Conservation (phyloP, 2,113 vertebrate species). For the Ciconia stormi region DNA sequence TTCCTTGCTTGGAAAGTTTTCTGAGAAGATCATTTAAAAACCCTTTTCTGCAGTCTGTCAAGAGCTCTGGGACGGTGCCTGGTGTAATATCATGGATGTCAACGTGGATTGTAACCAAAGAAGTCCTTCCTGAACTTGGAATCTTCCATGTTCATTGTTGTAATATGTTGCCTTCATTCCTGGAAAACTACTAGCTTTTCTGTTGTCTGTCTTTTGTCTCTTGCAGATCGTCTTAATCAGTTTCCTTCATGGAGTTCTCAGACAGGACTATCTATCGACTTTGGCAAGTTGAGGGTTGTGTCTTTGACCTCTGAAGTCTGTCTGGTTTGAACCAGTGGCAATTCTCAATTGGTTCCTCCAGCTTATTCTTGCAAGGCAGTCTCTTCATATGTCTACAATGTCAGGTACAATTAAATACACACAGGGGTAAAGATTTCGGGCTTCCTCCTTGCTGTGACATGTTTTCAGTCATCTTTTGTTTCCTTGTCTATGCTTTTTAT, state of each 20-base stretch:
- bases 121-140: neutral
- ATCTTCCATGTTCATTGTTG: neutral
- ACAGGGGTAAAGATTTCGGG: neutral
- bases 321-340: neutral
- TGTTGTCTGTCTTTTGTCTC: neutral
- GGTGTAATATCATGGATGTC: neutral
- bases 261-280: neutral
- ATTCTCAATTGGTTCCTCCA: neutral
- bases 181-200: neutral
- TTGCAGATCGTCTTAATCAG: neutral
- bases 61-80: neutral
- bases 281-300: neutral
- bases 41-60: neutral
- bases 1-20: neutral
- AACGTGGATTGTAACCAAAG: neutral
- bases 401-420: neutral
- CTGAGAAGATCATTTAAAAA: neutral
- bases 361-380: neutral
- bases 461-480: conserved; percentile 8
- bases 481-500: neutral
- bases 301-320: neutral
- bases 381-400: neutral
- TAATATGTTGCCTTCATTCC: neutral
- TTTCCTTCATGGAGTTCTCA: neutral
- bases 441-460: neutral